These are phyloP conservation scores for Pterophyllum scalare DNA, from an alignment of 2,113 vertebrate species.

Conservation along the genomic window DNA sequence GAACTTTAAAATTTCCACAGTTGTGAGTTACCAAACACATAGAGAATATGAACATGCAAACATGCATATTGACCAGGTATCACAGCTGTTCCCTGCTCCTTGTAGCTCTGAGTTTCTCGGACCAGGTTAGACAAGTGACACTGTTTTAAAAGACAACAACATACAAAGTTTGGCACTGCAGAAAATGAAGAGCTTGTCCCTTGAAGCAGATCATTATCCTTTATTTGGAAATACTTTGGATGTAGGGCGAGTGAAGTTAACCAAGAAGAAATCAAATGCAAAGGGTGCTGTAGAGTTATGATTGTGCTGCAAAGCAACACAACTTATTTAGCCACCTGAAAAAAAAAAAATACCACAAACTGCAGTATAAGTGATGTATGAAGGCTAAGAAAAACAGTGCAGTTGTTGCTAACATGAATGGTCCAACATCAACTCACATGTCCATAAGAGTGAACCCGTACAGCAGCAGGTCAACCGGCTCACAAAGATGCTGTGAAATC, in stretches of 20 bases:
- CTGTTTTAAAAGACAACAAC: not conserved
- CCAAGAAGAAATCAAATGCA: not conserved
- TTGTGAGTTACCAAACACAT: not conserved
- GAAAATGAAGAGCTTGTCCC: not conserved
- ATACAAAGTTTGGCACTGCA: not conserved
- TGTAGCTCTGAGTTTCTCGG: not conserved
- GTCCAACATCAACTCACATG: not conserved
- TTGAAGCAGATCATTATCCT: not conserved
- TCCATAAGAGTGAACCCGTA: not conserved
- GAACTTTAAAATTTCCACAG: not conserved
- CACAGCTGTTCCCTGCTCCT: not conserved
- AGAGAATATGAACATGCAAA: not conserved
- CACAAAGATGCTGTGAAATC: not conserved
- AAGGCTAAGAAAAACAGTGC: not conserved
- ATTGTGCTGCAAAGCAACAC: not conserved
- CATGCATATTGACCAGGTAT: not conserved
- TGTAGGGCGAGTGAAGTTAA: not conserved
- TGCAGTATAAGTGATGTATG: not conserved
- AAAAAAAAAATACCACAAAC: not conserved
- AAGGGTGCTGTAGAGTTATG: not conserved
- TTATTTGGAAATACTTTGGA: constrained; percentile 1
- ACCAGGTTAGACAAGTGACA: not conserved
- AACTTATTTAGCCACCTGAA: not conserved
- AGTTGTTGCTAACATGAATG: not conserved
- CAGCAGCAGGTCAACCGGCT: not conserved